Conservation (phyloP, 2,888 invertebrate genomes). For the Synanthedon vespiformis region DNA sequence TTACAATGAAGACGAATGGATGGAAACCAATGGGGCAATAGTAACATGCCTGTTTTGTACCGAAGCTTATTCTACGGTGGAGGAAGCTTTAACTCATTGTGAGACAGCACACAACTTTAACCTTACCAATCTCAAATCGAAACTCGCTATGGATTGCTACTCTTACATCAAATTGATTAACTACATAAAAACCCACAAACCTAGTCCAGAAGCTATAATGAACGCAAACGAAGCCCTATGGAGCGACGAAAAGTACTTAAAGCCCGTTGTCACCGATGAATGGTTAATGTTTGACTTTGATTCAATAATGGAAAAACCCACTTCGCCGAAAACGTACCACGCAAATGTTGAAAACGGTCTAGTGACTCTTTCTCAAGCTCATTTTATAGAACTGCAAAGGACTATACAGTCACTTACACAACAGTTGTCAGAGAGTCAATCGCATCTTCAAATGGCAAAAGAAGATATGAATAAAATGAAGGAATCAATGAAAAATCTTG, state of each 20-base stretch:
- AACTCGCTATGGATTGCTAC: conserved; percentile 84
- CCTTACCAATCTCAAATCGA: conserved; percentile 73
- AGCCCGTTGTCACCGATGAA: conserved; percentile 81
- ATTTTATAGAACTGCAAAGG: conserved; percentile 71
- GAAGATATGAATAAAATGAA: conserved; percentile 73
- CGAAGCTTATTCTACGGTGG: conserved; percentile 69
- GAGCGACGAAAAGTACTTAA: conserved; percentile 82
- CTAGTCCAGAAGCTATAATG: conserved; percentile 68
- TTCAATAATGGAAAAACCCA: conserved; percentile 41
- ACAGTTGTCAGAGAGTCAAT: conserved; percentile 72
- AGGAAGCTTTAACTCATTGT: conserved; percentile 77
- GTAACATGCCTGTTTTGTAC: conserved; percentile 81
- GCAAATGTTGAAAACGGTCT: conserved; percentile 73
- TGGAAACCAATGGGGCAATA: conserved; percentile 47
- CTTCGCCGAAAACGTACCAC: conserved; percentile 59
- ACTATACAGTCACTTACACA: conserved; percentile 69
- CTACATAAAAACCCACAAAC: conserved; percentile 77
- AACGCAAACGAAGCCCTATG: conserved; percentile 70
- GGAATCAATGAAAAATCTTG: conserved; percentile 66
- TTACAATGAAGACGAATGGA: conserved; percentile 62
- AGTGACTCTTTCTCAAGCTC: conserved; percentile 71
- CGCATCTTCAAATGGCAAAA: conserved; percentile 70
- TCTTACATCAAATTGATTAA: conserved; percentile 85
- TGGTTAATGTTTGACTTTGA: conserved; percentile 86
- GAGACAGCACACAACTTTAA: conserved; percentile 74